phyloP scores from a whole-genome alignment of 2,113 vertebrate species.

The Atherinomorus stipes region DNA sequence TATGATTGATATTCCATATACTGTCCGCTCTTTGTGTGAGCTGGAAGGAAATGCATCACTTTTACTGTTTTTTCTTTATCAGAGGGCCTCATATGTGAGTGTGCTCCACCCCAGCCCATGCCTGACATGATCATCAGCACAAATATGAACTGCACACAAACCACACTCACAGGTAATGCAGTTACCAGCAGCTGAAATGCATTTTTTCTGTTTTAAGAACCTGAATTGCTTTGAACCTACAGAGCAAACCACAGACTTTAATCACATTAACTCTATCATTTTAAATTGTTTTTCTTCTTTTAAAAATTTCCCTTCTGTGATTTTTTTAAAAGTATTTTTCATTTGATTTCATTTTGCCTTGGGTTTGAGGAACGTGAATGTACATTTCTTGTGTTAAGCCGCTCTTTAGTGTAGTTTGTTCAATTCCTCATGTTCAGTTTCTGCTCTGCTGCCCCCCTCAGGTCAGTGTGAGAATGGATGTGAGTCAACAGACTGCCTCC shows the following conservation, averaged over 20 bases:
- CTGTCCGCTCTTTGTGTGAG: neutral
- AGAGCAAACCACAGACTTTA: neutral
- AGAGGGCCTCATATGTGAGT: conserved; percentile 87
- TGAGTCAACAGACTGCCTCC: conserved; percentile 86
- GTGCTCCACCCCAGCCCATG: conserved; percentile 77
- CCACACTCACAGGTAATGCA: conserved; percentile 83
- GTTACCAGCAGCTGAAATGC: neutral
- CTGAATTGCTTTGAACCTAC: neutral
- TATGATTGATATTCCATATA: neutral
- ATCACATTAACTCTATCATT: no score
- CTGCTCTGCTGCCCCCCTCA: conserved; percentile 62
- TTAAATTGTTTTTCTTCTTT: no score
- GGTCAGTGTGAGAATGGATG: conserved; percentile 86
- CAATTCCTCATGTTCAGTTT: neutral
- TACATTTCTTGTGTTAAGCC: neutral
- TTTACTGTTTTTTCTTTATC: conserved; percentile 21
- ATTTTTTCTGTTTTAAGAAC: neutral
- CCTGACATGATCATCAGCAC: conserved; percentile 75
- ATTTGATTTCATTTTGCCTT: neutral
- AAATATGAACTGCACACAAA: conserved; percentile 59
- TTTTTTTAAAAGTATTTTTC: no score
- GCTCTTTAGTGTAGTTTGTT: neutral
- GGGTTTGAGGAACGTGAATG: neutral
- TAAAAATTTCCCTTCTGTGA: no score
- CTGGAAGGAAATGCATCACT: neutral